Conservation (phyloP, 2,113 vertebrate species). For the Actinemys pallida region DNA sequence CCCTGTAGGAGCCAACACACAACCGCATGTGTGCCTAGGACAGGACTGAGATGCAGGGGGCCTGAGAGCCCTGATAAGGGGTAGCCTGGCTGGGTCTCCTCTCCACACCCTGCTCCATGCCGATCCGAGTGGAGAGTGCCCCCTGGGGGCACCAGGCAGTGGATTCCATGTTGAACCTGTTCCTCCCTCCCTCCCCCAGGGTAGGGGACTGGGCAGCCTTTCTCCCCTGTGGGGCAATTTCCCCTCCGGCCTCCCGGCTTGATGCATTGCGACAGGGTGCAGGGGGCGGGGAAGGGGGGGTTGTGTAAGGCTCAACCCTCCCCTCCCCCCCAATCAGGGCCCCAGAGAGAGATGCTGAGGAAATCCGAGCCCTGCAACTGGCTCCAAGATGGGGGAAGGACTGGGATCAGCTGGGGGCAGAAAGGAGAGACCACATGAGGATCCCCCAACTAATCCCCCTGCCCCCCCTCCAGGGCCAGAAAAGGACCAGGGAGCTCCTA, state of each 20-base stretch:
- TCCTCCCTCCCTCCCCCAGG: neutral
- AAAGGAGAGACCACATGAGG: neutral
- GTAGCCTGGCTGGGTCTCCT: neutral
- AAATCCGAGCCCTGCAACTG: neutral
- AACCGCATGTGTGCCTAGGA: neutral
- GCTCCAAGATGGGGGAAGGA: neutral
- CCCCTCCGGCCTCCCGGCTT: neutral
- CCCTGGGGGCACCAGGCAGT: neutral
- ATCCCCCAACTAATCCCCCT: neutral
- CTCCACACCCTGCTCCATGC: neutral
- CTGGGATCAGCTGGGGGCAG: neutral
- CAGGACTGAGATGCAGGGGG: neutral
- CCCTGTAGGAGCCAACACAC: neutral
- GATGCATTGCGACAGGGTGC: neutral
- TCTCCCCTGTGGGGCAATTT: neutral
- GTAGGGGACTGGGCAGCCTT: neutral
- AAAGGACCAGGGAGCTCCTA: neutral
- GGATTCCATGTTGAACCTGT: neutral
- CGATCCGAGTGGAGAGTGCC: neutral
- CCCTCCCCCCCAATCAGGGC: neutral
- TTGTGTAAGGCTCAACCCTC: neutral
- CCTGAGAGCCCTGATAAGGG: neutral
- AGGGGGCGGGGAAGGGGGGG: neutral
- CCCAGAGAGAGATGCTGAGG: neutral
- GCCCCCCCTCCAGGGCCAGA: neutral